Evolutionary conservation across 2,888 invertebrate species (phyloP), one percentile per base, ranked within the genome.

Genomic region (Sinhomidia bicolor): DNA sequence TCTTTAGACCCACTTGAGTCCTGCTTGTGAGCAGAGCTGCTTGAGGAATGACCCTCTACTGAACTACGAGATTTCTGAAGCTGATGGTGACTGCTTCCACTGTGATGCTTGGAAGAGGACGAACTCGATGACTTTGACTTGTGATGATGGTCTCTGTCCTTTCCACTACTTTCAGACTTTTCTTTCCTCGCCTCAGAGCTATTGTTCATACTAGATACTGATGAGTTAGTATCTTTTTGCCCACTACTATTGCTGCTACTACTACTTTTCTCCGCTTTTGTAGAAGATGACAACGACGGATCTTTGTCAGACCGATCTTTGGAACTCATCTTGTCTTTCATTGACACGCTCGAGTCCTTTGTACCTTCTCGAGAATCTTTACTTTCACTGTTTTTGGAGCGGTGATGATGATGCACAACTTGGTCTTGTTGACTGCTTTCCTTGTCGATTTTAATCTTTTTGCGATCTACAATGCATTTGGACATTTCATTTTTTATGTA

Each of bases 61-160:
- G 65, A 65, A 14, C 65, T 76, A 20, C 91, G 85, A 1, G 90
- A 78, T 71, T 92, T 91, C 79, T 92, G 90, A 68, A 90, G 90
- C 36, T 92, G 91, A 89, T 92, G 92, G 29, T 92, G 91, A 85
- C 92, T 89, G 41, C 81, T 78, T 4, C 76, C 87, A 57, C 90
- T 87, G 47, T 88, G 84, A 17, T 88, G 83, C n/a, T 88, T 86
- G 1, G 88, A 86, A 17, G 90, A 90, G 14, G 76, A 82, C 20
- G 82, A 82, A 23, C 81, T 81, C n/a, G 90, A 85, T 36, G 85
- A 82, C 47, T 90, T 90, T 20, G 89, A 82, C 68, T 90, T 91
- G 81, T 91, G 90, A 79, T 92, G 90, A 84, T 92, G 91, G 23
- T 92, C 91, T 74, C 90, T 89, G 57, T 91, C 90, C 80, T 90